phyloP scores from a whole-genome alignment of 2,888 invertebrate species.

The Baccha elongata region DNA sequence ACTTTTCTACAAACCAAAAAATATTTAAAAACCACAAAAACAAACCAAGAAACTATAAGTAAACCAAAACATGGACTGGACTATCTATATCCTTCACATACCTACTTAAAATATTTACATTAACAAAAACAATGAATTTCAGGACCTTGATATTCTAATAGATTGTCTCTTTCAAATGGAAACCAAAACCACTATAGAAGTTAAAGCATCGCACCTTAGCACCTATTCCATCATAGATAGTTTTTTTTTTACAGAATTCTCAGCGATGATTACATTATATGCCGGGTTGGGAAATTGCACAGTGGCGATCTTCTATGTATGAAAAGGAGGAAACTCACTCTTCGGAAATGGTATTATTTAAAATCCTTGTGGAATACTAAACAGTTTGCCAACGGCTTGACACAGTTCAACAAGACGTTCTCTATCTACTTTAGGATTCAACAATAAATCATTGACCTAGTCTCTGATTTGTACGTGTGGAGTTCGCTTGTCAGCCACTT shows the following conservation, averaged over 20 bases:
- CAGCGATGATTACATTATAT: conserved; percentile 67
- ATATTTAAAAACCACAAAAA: conserved; percentile 6
- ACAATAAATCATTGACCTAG: conserved; percentile 73
- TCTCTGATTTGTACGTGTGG: conserved; percentile 73
- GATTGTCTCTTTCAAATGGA: background rate
- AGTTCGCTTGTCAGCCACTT: conserved; percentile 66
- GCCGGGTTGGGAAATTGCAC: conserved; percentile 59
- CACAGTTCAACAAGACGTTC: conserved; percentile 69
- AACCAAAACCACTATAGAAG: background rate
- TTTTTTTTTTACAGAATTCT: conserved; percentile 20
- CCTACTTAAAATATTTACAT: conserved; percentile 41
- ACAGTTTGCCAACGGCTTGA: conserved; percentile 71
- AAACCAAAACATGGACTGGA: background rate
- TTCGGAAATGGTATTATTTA: conserved; percentile 71
- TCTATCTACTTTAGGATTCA: conserved; percentile 63
- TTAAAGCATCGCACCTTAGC: conserved; percentile 9
- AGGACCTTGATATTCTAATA: background rate
- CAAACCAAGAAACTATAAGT: conserved; percentile 6
- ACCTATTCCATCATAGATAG: conserved; percentile 1
- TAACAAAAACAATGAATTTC: conserved; percentile 30
- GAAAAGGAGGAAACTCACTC: conserved; percentile 17
- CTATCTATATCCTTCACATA: background rate
- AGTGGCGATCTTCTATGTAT: conserved; percentile 48
- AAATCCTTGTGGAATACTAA: conserved; percentile 70
- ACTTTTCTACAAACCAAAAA: background rate